Evolutionary conservation across 2,888 invertebrate genomes (phyloP).

Genomic region (Heliconius cydno): DNA sequence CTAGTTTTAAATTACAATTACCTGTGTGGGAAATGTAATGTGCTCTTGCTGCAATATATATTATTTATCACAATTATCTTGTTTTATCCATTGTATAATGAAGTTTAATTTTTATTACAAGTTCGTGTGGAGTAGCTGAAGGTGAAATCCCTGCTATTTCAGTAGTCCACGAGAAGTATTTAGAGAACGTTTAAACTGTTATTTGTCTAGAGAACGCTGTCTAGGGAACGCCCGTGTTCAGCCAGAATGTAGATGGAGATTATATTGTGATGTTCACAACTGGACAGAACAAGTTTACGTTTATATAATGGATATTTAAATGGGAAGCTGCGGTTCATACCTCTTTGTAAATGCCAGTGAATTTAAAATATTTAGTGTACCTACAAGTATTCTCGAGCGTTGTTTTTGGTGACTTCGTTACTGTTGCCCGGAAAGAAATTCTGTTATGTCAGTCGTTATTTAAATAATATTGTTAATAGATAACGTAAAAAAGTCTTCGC

Average conservation of each 20-base stretch:
- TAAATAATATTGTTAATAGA: neutral
- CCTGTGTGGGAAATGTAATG: constrained; percentile 15
- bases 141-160: constrained; percentile 32
- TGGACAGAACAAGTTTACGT: constrained; percentile 30
- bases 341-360: constrained; percentile 30
- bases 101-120: constrained; percentile 32
- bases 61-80: constrained; percentile 11
- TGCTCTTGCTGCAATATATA: constrained; percentile 2
- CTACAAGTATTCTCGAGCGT: constrained; percentile 24
- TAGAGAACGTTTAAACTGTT: constrained; percentile 38
- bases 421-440: neutral
- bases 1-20: constrained; percentile 9
- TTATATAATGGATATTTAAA: constrained; percentile 38
- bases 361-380: constrained; percentile 29
- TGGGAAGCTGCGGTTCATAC: constrained; percentile 28
- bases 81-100: neutral
- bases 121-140: constrained; percentile 22
- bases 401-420: constrained; percentile 21
- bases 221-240: constrained; percentile 35
- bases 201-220: constrained; percentile 29
- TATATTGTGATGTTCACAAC: constrained; percentile 36
- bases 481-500: neutral
- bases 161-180: constrained; percentile 36
- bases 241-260: constrained; percentile 36
- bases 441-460: constrained; percentile 6